phyloP scores from a whole-genome alignment of 1,140 invertebrate species.

The Hestina assimilis region DNA sequence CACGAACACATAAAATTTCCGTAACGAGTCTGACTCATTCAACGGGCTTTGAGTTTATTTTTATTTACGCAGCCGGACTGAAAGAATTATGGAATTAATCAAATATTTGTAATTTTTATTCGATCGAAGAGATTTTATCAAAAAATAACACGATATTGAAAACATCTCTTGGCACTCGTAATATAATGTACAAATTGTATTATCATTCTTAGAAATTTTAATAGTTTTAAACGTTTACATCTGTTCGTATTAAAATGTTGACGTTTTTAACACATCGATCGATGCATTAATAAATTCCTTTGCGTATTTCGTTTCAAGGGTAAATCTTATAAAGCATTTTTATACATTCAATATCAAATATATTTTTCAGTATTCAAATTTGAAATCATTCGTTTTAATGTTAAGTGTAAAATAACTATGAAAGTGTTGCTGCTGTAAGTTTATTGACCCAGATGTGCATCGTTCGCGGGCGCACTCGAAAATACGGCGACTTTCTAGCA shows the following conservation, averaged over 20 bases:
- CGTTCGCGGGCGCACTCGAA: constrained; percentile 46
- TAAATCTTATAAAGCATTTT: not conserved
- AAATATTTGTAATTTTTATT: not conserved
- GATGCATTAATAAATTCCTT: not conserved
- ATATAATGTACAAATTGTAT: not conserved
- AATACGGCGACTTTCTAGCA: constrained; percentile 67
- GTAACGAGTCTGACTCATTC: constrained; percentile 9
- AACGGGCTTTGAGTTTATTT: constrained; percentile 5
- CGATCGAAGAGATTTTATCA: not conserved
- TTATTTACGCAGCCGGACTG: not conserved
- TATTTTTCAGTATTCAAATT: not conserved
- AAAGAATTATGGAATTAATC: constrained; percentile 2
- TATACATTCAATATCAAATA: not conserved
- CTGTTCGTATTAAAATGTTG: not conserved
- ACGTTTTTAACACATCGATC: not conserved
- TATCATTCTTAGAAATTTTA: not conserved
- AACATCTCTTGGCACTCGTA: not conserved
- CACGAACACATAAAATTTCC: constrained; percentile 2
- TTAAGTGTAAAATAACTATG: constrained; percentile 35
- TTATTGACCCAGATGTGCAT: constrained; percentile 68
- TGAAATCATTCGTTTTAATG: not conserved
- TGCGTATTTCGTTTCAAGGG: not conserved
- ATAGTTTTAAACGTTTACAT: not conserved
- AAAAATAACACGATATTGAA: not conserved
- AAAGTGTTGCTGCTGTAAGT: constrained; percentile 44